Base-by-base conservation (phyloP, 1,140 invertebrate species). In the Zeugodacus cucurbitae region DNA sequence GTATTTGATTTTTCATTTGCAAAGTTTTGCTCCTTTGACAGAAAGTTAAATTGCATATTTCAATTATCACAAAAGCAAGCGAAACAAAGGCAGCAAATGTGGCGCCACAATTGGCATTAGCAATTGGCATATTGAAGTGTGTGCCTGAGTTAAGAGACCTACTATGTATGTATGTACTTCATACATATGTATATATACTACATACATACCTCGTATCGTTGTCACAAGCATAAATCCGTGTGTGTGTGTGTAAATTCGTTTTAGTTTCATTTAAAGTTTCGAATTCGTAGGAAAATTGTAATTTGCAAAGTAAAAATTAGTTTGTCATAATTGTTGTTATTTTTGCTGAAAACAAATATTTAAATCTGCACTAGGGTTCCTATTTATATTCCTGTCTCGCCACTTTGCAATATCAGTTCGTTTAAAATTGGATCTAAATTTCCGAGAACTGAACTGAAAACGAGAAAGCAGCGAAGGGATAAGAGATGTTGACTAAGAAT, bases 41-140 rank as follows among this genome's bases (percentile, higher is more conserved):
- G 22, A 48, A 82, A 82, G 74, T 82, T 82, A 82, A 82, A 82
- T 82, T 82, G 74, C 37, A 82, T 82, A 82, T 82, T 82, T 82
- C 74, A 82, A 82, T 82, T 82, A 82, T 82, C 74, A 48, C 37
- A 82, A 82, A 20, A 41, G 67, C 67, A 74, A 41, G 34, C 22
- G 6, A 62, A 74, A 74, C 67, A 74, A 48, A 22, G 37, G 70
- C 14, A 67, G 2, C 8, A 3, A 41, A 20, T 17, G 6, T 37
- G 44, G 34, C 0, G n/a, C 32, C 41, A 78, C 70, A 78, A 78
- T 78, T 78, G 37, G 34, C 37, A 78, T 78, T 8, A 37, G 70
- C n/a, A 74, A n/a, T n/a, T 74, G 64, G 64, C 64, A 32, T 67
- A 67, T 32, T 29, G 64, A 67, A 67, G 26, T 67, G 29, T 26